phyloP scores from a whole-genome alignment of 2,888 invertebrate species.

The Platycheirus albimanus region DNA sequence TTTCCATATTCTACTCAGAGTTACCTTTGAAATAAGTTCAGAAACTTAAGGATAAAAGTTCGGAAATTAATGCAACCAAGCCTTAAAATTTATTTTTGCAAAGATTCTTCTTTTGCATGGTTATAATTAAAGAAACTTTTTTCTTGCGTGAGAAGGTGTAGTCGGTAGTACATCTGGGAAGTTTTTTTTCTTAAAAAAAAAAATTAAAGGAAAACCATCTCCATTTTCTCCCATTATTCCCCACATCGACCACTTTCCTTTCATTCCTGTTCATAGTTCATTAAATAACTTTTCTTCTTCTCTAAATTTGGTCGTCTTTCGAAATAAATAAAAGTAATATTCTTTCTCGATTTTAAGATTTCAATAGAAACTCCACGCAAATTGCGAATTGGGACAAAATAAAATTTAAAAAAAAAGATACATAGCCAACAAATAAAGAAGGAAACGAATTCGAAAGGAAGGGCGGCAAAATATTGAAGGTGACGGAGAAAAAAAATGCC shows the following conservation, averaged over 20 bases:
- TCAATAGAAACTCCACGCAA: too few relatives aligned
- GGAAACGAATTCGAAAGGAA: background rate
- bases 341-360: too few relatives aligned
- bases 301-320: background rate
- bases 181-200: background rate
- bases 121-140: slow-evolving; percentile 16
- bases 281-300: background rate
- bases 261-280: background rate
- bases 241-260: too few relatives aligned
- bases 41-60: too few relatives aligned
- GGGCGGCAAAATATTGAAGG: background rate
- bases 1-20: too few relatives aligned
- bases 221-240: background rate
- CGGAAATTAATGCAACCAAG: background rate
- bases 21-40: too few relatives aligned
- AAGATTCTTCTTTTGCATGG: background rate
- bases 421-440: background rate
- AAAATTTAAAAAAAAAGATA: too few relatives aligned
- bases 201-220: background rate
- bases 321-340: background rate
- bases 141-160: background rate
- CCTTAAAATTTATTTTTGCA: background rate
- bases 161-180: background rate
- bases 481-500: background rate
- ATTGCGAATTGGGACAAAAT: too few relatives aligned